These are phyloP conservation scores for Bemisia tabaci DNA, from an alignment of 1,140 invertebrate species.

Conservation along the genomic window DNA sequence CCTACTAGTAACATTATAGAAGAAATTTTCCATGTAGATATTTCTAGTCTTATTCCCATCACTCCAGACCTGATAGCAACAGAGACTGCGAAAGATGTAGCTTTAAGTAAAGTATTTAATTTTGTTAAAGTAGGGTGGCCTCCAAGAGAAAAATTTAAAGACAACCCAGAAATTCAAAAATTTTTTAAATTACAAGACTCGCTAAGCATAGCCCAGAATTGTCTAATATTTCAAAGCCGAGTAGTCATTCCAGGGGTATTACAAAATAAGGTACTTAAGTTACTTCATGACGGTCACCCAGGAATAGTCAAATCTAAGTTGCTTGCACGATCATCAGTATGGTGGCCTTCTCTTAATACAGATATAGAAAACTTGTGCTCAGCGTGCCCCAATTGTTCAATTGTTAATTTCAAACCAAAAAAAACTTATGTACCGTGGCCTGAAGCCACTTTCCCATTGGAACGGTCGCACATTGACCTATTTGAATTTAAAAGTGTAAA, in stretches of 20 bases:
- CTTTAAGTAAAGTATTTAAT: not conserved
- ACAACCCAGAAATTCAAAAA: not conserved
- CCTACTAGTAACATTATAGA: not conserved
- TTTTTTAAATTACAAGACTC: slow-evolving; percentile 2
- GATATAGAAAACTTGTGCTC: slow-evolving; percentile 21
- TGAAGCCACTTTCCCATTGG: not conserved
- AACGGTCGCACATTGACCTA: slow-evolving; percentile 4
- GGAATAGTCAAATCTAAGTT: slow-evolving; percentile 30
- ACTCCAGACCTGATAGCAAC: not conserved
- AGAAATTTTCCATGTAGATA: not conserved
- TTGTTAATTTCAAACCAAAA: not conserved
- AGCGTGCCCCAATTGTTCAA: slow-evolving; percentile 5
- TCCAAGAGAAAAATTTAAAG: not conserved
- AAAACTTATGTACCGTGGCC: not conserved
- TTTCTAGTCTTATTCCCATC: not conserved
- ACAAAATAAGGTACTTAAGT: slow-evolving; percentile 18
- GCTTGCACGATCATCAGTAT: slow-evolving; percentile 26
- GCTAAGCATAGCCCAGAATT: slow-evolving; percentile 1
- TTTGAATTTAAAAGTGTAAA: slow-evolving; percentile 18
- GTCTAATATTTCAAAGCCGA: slow-evolving; percentile 12
- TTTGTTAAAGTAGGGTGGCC: not conserved
- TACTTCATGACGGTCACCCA: slow-evolving; percentile 26
- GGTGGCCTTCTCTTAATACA: slow-evolving; percentile 28
- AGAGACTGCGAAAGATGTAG: not conserved
- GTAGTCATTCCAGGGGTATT: slow-evolving; percentile 25